phyloP scores from a whole-genome alignment of 1,140 invertebrate genomes.

The Euwallacea fornicatus region DNA sequence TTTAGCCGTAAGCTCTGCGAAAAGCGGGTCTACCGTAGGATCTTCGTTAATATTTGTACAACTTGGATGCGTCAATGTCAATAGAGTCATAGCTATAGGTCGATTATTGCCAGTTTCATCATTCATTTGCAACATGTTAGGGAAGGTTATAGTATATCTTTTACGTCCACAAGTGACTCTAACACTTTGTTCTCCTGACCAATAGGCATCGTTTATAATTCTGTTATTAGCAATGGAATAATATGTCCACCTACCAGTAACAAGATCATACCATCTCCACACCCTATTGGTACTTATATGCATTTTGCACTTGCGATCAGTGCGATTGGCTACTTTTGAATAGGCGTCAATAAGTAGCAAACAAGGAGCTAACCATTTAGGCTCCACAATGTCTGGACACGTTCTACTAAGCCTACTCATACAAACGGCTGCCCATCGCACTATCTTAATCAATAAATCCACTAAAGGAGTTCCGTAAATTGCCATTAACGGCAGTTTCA shows the following conservation, averaged over 20 bases:
- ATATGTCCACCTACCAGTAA: conserved; percentile 77
- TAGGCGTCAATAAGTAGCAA: conserved; percentile 78
- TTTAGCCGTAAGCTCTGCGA: conserved; percentile 43
- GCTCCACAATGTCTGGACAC: conserved; percentile 55
- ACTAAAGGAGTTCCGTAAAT: conserved; percentile 60
- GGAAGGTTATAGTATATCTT: conserved; percentile 79
- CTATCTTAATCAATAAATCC: conserved; percentile 60
- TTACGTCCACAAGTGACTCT: conserved; percentile 74
- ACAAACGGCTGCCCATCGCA: conserved; percentile 55
- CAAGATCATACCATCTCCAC: conserved; percentile 89
- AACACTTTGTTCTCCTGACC: conserved; percentile 71
- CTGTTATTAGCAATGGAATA: conserved; percentile 78
- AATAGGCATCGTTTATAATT: conserved; percentile 82
- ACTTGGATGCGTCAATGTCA: conserved; percentile 49
- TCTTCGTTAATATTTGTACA: conserved; percentile 38
- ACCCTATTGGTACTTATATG: conserved; percentile 66
- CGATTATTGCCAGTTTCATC: conserved; percentile 82
- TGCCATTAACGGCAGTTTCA: conserved; percentile 67
- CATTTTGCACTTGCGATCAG: conserved; percentile 71
- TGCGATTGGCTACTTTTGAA: conserved; percentile 76
- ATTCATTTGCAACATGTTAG: conserved; percentile 80
- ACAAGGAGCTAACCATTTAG: conserved; percentile 80
- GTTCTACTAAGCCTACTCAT: conserved; percentile 46
- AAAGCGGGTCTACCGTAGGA: conserved; percentile 34
- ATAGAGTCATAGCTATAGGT: conserved; percentile 76